These are phyloP conservation scores for Hiodon alosoides DNA, from an alignment of 2,113 vertebrate genomes.

Conservation along the genomic window DNA sequence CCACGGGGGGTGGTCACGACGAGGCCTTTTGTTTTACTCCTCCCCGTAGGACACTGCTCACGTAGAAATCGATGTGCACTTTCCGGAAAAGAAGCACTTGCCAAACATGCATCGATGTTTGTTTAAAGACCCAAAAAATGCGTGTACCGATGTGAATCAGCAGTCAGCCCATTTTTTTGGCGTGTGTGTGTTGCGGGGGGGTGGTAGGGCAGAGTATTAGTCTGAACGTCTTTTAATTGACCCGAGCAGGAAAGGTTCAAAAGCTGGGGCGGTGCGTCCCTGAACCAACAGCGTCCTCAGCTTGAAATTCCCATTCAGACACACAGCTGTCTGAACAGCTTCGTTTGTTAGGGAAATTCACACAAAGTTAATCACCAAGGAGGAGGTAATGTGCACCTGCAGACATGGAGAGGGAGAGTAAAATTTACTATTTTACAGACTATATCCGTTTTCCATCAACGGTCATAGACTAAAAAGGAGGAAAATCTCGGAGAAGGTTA, in stretches of 20 bases:
- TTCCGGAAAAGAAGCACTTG: constrained; percentile 27
- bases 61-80: constrained; percentile 32
- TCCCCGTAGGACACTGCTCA: constrained; percentile 28
- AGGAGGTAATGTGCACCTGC: not conserved
- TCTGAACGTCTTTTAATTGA: not conserved
- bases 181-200: too few species aligned
- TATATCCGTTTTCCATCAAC: too few species aligned
- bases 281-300: not conserved
- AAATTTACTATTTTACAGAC: too few species aligned
- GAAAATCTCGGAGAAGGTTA: not conserved
- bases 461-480: not conserved
- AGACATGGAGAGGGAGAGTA: too few species aligned
- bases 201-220: not conserved
- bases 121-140: not conserved
- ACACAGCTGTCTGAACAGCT: not conserved
- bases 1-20: not conserved
- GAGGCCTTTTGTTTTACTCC: constrained; percentile 38
- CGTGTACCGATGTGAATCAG: not conserved
- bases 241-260: not conserved
- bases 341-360: not conserved
- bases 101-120: not conserved
- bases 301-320: not conserved
- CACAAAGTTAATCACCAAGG: not conserved
- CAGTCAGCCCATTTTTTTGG: not conserved
- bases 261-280: not conserved